Conservation (phyloP, 2,888 invertebrate species). For the Archips crataeganus region DNA sequence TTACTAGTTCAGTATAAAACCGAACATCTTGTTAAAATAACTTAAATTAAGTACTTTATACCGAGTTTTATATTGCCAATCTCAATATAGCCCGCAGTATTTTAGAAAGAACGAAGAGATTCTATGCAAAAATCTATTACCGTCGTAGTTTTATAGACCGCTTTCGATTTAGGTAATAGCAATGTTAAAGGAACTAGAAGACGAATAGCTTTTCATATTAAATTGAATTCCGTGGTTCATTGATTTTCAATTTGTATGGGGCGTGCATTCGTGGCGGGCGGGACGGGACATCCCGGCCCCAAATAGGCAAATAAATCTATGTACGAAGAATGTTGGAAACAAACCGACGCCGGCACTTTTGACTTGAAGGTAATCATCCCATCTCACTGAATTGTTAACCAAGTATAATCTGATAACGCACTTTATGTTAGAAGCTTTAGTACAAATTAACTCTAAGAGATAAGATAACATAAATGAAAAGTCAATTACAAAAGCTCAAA, state of each 20-base stretch:
- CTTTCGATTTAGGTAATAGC: slow-evolving; percentile 47
- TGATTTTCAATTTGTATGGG: slow-evolving; percentile 82
- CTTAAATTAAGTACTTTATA: slow-evolving; percentile 12
- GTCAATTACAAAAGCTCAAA: not conserved
- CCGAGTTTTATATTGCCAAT: slow-evolving; percentile 35
- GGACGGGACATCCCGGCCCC: slow-evolving; percentile 59
- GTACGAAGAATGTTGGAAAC: slow-evolving; percentile 55
- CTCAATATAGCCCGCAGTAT: slow-evolving; percentile 40
- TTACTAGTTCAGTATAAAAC: not conserved
- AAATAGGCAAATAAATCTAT: slow-evolving; percentile 68
- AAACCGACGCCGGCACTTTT: slow-evolving; percentile 32
- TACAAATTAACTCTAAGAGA: not conserved
- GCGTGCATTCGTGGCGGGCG: slow-evolving; percentile 59
- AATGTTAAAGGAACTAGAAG: slow-evolving; percentile 56
- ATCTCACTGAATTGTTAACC: slow-evolving; percentile 6
- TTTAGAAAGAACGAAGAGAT: slow-evolving; percentile 39
- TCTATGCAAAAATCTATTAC: slow-evolving; percentile 52
- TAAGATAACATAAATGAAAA: not conserved
- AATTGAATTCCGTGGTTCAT: slow-evolving; percentile 78
- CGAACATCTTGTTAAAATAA: slow-evolving; percentile 11
- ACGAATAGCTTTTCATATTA: slow-evolving; percentile 77
- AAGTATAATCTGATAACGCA: not conserved
- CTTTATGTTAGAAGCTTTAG: not conserved
- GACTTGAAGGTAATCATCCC: slow-evolving; percentile 27
- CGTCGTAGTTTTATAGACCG: slow-evolving; percentile 52